phyloP scores from a whole-genome alignment of 2,797 vertebrate genomes.

The Myripristis jacobus region DNA sequence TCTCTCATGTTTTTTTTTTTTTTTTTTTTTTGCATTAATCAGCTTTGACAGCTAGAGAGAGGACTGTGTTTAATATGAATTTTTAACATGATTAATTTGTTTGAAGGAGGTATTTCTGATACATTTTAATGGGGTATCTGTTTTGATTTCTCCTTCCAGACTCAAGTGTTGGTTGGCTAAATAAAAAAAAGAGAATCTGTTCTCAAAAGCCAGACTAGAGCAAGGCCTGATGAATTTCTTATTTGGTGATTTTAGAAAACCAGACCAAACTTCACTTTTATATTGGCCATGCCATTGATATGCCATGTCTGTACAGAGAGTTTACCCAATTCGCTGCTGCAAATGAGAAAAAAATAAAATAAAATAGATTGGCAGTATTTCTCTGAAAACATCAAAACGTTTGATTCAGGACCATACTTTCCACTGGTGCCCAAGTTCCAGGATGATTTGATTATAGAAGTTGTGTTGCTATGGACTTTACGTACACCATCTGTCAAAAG shows the following conservation, averaged over 20 bases:
- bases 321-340: constrained; percentile 16
- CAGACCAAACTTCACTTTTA: constrained; percentile 1
- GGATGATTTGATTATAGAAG: constrained; percentile 27
- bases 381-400: neutral
- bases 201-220: constrained; percentile 20
- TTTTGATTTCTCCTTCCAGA: constrained; percentile 51
- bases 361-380: constrained; percentile 18
- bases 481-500: constrained; percentile 38
- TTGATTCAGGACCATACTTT: neutral
- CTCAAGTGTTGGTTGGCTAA: constrained; percentile 21
- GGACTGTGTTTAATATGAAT: constrained; percentile 68
- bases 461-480: constrained; percentile 28
- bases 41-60: constrained; percentile 70
- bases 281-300: constrained; percentile 1
- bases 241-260: constrained; percentile 13
- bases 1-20: constrained; percentile 21
- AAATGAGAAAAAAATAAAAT: constrained; percentile 18
- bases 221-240: constrained; percentile 25
- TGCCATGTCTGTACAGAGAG: constrained; percentile 13
- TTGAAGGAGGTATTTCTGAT: constrained; percentile 63
- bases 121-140: constrained; percentile 64
- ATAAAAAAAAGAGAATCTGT: constrained; percentile 21
- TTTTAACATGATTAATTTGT: constrained; percentile 75
- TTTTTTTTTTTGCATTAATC: constrained; percentile 67
- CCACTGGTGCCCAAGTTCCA: constrained; percentile 22